Evolutionary conservation across 2,113 vertebrate species (phyloP).

Genomic region (Hystrix brachyura): DNA sequence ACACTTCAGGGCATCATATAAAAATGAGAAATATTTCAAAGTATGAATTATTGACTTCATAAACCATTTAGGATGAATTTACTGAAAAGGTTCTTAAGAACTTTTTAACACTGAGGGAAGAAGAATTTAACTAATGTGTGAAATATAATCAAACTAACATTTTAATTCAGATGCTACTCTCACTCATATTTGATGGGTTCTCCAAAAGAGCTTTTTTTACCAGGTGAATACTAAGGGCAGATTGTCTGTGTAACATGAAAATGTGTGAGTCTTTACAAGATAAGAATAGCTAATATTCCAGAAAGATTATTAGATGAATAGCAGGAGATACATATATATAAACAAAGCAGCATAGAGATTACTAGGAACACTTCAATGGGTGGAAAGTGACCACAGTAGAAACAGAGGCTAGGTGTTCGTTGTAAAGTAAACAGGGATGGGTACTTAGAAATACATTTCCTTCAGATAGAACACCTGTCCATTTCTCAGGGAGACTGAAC

Average conservation of each 20-base stretch:
- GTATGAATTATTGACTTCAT: conserved; percentile 81
- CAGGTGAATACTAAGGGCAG: conserved; percentile 73
- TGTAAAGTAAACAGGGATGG: conserved; percentile 22
- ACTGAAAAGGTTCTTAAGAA: conserved; percentile 74
- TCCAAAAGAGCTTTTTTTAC: conserved; percentile 66
- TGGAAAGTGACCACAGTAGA: not conserved
- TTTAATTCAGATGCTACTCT: conserved; percentile 78
- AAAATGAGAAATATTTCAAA: conserved; percentile 79
- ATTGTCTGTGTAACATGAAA: conserved; percentile 80
- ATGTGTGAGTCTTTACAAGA: conserved; percentile 64
- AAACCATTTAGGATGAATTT: conserved; percentile 82
- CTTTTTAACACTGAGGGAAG: conserved; percentile 68
- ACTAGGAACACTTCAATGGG: not conserved
- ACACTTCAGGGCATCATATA: conserved; percentile 73
- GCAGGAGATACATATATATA: not conserved
- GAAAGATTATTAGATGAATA: conserved; percentile 34
- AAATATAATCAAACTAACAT: conserved; percentile 82
- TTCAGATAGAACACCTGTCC: conserved; percentile 11
- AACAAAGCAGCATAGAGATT: not conserved
- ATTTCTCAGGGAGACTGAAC: conserved; percentile 12
- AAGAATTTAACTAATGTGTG: conserved; percentile 73
- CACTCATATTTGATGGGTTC: conserved; percentile 72
- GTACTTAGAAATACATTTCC: conserved; percentile 13
- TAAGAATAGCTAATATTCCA: conserved; percentile 43
- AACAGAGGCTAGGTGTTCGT: not conserved